phyloP scores from a whole-genome alignment of 2,797 vertebrate species.

The Sebastes itinus region DNA sequence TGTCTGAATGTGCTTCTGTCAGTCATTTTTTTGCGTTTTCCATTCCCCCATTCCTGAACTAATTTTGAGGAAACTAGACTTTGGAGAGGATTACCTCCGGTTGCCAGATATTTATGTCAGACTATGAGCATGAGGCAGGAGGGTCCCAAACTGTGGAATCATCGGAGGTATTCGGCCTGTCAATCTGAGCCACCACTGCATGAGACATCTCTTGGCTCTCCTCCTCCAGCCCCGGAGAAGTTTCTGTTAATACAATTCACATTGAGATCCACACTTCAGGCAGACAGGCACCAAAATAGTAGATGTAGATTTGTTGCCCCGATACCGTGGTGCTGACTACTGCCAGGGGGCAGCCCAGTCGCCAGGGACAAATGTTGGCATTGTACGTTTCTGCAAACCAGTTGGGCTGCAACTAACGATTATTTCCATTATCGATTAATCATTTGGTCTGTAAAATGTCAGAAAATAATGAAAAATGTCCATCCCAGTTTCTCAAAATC shows the following conservation, averaged over 20 bases:
- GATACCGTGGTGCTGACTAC: not conserved
- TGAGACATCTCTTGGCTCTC: conserved; percentile 28
- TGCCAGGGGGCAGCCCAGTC: not conserved
- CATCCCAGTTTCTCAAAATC: too few species aligned
- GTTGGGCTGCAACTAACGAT: too few species aligned
- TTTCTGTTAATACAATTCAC: conserved; percentile 35
- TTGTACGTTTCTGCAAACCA: not conserved
- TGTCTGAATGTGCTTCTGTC: conserved; percentile 11
- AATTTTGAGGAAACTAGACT: conserved; percentile 62
- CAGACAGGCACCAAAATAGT: not conserved
- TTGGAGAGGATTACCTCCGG: conserved; percentile 48
- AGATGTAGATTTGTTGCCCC: not conserved
- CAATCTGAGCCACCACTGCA: conserved; percentile 36
- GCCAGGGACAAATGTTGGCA: not conserved
- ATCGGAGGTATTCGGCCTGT: conserved; percentile 40
- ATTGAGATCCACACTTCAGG: conserved; percentile 2
- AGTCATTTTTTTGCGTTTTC: conserved; percentile 35
- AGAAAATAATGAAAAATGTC: not conserved
- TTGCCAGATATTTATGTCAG: conserved; percentile 58
- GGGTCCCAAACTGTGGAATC: conserved; percentile 49
- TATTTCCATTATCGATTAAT: not conserved
- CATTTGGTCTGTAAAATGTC: too few species aligned
- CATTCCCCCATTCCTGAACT: conserved; percentile 35
- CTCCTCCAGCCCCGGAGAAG: not conserved
- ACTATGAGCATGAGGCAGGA: conserved; percentile 25